Evolutionary conservation across 1,140 invertebrate genomes (phyloP).

Genomic region (Coenobita brevimanus): DNA sequence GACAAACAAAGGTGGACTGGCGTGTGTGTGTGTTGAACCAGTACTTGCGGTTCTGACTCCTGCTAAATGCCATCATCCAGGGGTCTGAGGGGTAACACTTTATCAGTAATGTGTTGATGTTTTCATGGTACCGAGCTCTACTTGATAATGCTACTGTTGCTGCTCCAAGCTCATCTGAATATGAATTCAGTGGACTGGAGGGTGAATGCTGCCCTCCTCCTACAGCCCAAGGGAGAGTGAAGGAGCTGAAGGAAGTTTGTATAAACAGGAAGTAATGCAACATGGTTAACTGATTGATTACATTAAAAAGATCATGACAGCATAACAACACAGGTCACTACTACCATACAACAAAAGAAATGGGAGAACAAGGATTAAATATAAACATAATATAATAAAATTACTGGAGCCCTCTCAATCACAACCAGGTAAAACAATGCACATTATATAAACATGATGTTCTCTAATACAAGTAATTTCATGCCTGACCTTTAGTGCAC

Average conservation of each 20-base stretch:
- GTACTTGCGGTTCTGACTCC: slow-evolving; percentile 74
- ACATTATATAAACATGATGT: not conserved
- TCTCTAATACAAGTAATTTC: not conserved
- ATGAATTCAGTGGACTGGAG: too few species aligned
- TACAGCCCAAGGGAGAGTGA: too few species aligned
- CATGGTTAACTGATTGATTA: too few species aligned
- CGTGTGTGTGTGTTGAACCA: slow-evolving; percentile 75
- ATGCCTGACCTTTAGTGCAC: slow-evolving; percentile 35
- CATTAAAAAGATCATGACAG: too few species aligned
- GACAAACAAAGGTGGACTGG: slow-evolving; percentile 73
- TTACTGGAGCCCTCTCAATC: not conserved
- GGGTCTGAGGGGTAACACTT: slow-evolving; percentile 72
- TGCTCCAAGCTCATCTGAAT: too few species aligned
- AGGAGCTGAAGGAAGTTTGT: too few species aligned
- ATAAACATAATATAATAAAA: slow-evolving; percentile 71
- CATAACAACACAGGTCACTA: slow-evolving; percentile 69
- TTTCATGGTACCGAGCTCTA: too few species aligned
- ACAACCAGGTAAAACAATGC: not conserved
- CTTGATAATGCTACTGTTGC: too few species aligned
- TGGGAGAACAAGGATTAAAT: too few species aligned
- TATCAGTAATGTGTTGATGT: slow-evolving; percentile 40
- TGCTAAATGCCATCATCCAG: slow-evolving; percentile 77
- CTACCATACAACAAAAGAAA: too few species aligned
- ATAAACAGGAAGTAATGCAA: too few species aligned
- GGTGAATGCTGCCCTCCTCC: too few species aligned